Conservation (phyloP, 2,113 vertebrate genomes). For the Dipodomys ordii region DNA sequence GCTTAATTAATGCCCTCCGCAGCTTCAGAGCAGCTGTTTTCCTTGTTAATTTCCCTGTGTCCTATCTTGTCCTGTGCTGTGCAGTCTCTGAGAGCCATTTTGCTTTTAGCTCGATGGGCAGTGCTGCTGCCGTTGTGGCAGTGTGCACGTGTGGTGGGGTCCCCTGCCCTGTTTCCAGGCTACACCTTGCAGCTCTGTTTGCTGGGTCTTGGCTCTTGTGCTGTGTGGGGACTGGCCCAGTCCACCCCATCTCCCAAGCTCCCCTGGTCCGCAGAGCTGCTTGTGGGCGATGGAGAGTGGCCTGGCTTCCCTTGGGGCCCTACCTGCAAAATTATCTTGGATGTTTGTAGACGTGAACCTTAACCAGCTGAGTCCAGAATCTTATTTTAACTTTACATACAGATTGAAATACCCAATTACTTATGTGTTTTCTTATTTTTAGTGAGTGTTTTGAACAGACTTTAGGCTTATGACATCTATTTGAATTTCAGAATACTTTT, state of each 20-base stretch:
- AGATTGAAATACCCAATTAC: not conserved
- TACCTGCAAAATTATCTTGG: not conserved
- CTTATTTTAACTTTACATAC: not conserved
- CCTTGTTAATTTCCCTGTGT: not conserved
- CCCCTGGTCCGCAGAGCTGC: no score
- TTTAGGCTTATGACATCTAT: constrained; percentile 36
- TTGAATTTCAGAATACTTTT: constrained; percentile 41
- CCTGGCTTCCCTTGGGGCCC: not conserved
- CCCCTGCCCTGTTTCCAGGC: not conserved
- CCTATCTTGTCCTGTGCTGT: not conserved
- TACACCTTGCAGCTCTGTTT: not conserved
- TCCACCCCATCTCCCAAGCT: fast-evolving
- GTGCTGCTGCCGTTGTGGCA: not conserved
- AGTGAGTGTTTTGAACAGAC: not conserved
- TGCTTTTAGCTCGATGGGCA: not conserved
- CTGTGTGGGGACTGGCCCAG: not conserved
- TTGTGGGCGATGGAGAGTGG: not conserved
- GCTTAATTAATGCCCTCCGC: constrained; percentile 58
- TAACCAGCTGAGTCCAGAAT: not conserved
- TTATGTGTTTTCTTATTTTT: not conserved
- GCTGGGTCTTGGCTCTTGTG: not conserved
- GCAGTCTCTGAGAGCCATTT: not conserved
- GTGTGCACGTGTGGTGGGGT: not conserved
- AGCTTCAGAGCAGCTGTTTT: constrained; percentile 39
- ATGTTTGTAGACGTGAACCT: not conserved